Evolutionary conservation across 2,797 vertebrate genomes (phyloP).

Genomic region (Monodelphis domestica): DNA sequence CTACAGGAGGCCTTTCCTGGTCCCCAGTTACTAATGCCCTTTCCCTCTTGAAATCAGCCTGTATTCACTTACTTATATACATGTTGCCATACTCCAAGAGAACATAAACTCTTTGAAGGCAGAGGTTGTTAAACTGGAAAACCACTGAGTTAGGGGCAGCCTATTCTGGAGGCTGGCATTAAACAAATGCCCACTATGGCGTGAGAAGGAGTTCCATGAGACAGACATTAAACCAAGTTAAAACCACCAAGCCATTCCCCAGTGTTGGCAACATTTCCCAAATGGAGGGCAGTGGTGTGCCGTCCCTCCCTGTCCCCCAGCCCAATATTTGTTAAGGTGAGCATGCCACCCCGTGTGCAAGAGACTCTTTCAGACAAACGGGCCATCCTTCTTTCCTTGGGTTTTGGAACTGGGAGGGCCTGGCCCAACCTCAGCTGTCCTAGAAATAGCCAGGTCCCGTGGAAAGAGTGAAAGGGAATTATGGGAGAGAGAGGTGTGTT

Average conservation of each 20-base stretch:
- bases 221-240: conserved; percentile 62
- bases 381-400: conserved; percentile 62
- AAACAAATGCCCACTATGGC: conserved; percentile 57
- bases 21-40: neutral
- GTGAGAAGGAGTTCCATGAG: conserved; percentile 48
- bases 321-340: conserved; percentile 73
- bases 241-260: conserved; percentile 69
- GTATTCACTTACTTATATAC: neutral
- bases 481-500: conserved; percentile 68
- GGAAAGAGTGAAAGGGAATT: conserved; percentile 68
- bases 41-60: neutral
- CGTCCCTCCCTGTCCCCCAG: conserved; percentile 61
- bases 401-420: conserved; percentile 60
- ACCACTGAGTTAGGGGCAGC: neutral
- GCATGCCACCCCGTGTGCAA: conserved; percentile 48
- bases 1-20: neutral
- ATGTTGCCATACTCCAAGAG: neutral
- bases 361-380: conserved; percentile 35
- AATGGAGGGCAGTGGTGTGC: conserved; percentile 49
- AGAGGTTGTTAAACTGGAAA: neutral
- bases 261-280: conserved; percentile 75
- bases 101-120: neutral
- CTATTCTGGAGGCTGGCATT: conserved; percentile 56
- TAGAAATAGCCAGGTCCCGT: conserved; percentile 68
- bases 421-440: conserved; percentile 57